A percentile compares a stretch with the other conserved stretches of the same genome.
These are phyloP conservation scores for Calyptommatus sinebrachiatus DNA, from an alignment of 2,113 vertebrate species.

Conservation along the genomic window DNA sequence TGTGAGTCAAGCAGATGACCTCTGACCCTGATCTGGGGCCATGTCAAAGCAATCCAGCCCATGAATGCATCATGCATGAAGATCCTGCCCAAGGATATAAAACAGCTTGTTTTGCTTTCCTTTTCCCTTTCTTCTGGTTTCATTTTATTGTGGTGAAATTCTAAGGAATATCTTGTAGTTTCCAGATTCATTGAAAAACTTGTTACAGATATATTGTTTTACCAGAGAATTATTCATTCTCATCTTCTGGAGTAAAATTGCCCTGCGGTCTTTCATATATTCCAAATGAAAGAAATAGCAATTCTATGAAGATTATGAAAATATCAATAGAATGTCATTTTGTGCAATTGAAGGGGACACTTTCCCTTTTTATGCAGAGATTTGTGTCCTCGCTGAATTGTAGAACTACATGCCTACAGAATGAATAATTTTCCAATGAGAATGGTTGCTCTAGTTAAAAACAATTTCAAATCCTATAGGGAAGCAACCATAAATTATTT, in stretches of 20 bases:
- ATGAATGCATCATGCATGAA: too few relatives aligned
- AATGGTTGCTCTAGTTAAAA: conserved; percentile 28
- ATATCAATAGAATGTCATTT: conserved; percentile 33
- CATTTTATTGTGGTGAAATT: background rate
- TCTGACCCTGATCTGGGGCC: too few relatives aligned
- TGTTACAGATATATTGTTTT: conserved; percentile 2
- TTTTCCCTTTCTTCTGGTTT: background rate
- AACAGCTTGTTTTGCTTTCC: too few relatives aligned
- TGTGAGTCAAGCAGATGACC: too few relatives aligned
- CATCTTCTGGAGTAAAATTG: background rate
- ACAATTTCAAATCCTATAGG: conserved; percentile 32
- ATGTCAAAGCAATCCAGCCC: too few relatives aligned
- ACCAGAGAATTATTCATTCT: conserved; percentile 9
- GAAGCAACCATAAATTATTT: conserved; percentile 4
- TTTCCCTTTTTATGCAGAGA: conserved; percentile 24
- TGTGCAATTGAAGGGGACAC: conserved; percentile 24
- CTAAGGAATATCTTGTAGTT: background rate
- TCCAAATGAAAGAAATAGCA: conserved; percentile 36
- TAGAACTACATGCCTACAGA: background rate
- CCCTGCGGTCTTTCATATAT: conserved; percentile 8
- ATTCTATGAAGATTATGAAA: conserved; percentile 36
- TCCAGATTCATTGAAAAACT: conserved; percentile 9
- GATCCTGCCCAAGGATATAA: too few relatives aligned
- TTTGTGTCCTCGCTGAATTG: conserved; percentile 30
- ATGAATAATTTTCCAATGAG: conserved; percentile 2